These are phyloP conservation scores for Gorsachius magnificus DNA, from an alignment of 2,797 vertebrate genomes.

Conservation along the genomic window DNA sequence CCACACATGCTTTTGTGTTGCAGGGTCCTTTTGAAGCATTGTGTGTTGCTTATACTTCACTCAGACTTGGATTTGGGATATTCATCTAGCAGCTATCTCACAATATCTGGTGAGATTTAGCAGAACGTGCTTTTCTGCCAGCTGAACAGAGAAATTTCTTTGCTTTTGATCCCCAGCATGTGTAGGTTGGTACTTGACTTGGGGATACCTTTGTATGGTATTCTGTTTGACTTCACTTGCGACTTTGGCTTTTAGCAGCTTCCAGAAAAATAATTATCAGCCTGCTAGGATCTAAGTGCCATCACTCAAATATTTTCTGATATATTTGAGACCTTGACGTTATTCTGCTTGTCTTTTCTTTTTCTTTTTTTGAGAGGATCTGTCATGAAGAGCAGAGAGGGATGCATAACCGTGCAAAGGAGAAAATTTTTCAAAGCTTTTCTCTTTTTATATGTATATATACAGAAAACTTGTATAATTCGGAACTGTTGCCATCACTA, in stretches of 20 bases:
- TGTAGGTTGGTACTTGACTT: background rate
- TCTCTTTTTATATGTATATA: background rate
- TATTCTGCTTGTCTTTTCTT: background rate
- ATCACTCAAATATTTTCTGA: background rate
- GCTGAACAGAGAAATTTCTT: background rate
- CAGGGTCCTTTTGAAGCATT: background rate
- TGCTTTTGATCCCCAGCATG: background rate
- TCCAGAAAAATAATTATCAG: background rate
- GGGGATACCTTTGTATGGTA: background rate
- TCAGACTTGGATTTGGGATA: background rate
- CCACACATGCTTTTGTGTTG: rapidly evolving
- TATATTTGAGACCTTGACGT: background rate
- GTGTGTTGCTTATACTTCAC: background rate
- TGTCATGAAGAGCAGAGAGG: background rate
- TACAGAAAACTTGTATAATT: background rate
- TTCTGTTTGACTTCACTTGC: background rate
- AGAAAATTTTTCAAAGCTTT: background rate
- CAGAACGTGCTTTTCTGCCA: background rate
- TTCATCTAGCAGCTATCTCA: background rate
- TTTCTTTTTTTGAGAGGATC: background rate
- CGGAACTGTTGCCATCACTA: background rate
- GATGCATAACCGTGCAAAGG: background rate
- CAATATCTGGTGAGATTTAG: background rate
- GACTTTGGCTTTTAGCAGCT: background rate
- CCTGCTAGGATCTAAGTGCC: background rate